Evolutionary conservation across 2,797 vertebrate genomes (phyloP), one percentile per base, ranked within the genome.

Genomic region (Nannoperca obscura): DNA sequence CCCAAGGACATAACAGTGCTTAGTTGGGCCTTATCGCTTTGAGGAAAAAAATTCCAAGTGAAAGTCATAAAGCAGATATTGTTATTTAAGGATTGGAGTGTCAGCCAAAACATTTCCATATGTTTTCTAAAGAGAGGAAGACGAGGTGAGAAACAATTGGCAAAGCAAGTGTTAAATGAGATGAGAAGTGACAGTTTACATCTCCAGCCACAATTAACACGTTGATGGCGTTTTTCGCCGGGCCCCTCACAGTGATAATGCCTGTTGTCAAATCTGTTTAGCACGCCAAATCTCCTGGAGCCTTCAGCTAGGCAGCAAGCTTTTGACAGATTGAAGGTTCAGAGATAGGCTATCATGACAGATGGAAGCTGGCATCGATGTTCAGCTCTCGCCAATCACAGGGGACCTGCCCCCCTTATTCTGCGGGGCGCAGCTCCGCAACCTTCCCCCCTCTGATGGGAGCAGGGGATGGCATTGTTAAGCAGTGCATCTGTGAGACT

Each of bases 251-350:
- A 97, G 98, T 98, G 98, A 99, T 99, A 98, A 99, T 99, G 97
- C 97, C 98, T 97, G 97, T 99, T 99, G 98, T 99, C 98, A 99
- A 98, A 97, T 99, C 97, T 98, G 98, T 99, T 99, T 99, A 99
- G 98, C 96, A 96, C 97, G 96, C 97, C 97, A 99, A 98, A 98
- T 99, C 98, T 98, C 97, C 97, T 96, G 96, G 97, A 99, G 97
- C 96, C 96, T 97, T 97, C 97, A 97, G 97, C 96, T 96, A 96
- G 96, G 96, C 97, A 96, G 97, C 96, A 95, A 97, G 97, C 97
- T 97, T 99, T 98, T 99, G 98, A 99, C 98, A 99, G 98, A 99
- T 99, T 99, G 98, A 99, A 99, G 98, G 98, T 99, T 99, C 95
- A 96, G 97, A 98, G 97, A 98, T 99, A 97, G 98, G 97, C 98